phyloP scores from a whole-genome alignment of 2,113 vertebrate genomes.

The Zapornia atra region DNA sequence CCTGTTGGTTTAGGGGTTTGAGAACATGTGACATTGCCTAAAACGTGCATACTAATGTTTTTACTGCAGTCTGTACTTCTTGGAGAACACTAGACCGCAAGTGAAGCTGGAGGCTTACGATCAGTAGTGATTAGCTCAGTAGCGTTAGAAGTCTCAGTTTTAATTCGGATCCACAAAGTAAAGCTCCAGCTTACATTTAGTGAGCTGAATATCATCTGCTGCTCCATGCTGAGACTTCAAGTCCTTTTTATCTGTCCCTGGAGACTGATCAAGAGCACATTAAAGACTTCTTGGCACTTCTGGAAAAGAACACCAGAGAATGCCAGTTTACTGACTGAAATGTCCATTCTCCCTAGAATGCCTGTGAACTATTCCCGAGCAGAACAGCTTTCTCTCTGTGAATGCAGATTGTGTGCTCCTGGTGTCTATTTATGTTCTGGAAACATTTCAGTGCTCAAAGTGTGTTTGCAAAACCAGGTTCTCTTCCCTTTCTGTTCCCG shows the following conservation, averaged over 20 bases:
- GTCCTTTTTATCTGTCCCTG: neutral
- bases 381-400: conserved; percentile 6
- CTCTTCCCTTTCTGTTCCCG: neutral
- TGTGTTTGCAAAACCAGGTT: conserved; percentile 1
- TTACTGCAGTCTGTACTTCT: neutral
- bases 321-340: neutral
- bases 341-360: neutral
- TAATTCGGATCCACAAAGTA: neutral
- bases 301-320: neutral
- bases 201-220: neutral
- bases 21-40: neutral
- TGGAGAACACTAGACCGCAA: neutral
- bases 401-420: conserved; percentile 7
- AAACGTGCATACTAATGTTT: neutral
- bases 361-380: neutral
- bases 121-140: neutral
- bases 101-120: neutral
- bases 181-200: neutral
- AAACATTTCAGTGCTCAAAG: neutral
- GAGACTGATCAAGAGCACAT: neutral
- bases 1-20: neutral
- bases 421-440: conserved; percentile 20
- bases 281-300: neutral
- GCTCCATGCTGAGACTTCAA: neutral
- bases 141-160: neutral